Evolutionary conservation across 2,113 vertebrate genomes (phyloP), one percentile per base, ranked within the genome.

Genomic region (Charadrius vociferus): DNA sequence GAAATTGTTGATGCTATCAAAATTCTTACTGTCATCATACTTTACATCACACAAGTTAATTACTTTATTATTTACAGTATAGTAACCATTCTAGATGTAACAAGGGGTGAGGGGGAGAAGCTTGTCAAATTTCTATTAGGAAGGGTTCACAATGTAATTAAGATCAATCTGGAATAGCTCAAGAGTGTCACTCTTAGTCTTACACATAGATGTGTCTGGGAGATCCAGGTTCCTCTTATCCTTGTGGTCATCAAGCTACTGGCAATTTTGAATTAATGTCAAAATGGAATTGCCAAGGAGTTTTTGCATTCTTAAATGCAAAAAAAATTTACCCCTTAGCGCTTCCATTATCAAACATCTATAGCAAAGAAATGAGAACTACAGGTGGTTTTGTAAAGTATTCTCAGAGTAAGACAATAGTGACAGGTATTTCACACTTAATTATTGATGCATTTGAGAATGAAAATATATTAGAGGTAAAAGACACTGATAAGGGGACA

Each of bases 21-120:
- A 79, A 56, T 24, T 63, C 23, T 72, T 74, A 32, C 12, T 86
- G 86, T 21, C 32, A 53, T 13, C 5, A 4, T 22, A 36, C 12
- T 34, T 68, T 43, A 65, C 26, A 72, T 73, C 32, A 72, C 12
- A 34, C 11, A 17, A 67, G 14, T 47, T 30, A 39, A 75, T 26
- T 16, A 6, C 55, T 59, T 73, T n/a, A 52, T 39, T 78, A 52
- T 59, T 62, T 59, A 22, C 37, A 62, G 34, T 65, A 29, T 5
- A 73, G 52, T 10, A 77, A 71, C 10, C 39, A 68, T 36, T 71
- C 47, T 36, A 61, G 29, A 21, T 36, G n/a, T 2, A 20, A 17
- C 7, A 36, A 9, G 13, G 75, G 56, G 3, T 1, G 7, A 4
- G 8, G 10, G 5, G 11, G 5, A 16, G 9, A 30, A 24, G 9